Base-by-base conservation (phyloP, 2,113 vertebrate species). In the Dryoscopus gambensis region DNA sequence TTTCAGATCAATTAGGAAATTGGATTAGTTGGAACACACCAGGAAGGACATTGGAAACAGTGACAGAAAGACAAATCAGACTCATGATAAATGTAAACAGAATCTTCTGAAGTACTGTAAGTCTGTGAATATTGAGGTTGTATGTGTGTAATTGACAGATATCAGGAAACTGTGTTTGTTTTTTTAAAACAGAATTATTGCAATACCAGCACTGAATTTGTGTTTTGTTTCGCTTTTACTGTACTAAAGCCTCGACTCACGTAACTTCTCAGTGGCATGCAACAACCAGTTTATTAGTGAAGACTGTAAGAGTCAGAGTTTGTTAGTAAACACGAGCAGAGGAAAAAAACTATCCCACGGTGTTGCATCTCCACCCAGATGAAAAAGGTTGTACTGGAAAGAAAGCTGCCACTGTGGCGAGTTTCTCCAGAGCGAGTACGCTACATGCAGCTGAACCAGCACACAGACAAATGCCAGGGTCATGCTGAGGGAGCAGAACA, bases 1-100 rank as follows among this genome's bases (percentile, higher is more conserved):
- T 90, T 70, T 50, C 71, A 80, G 69, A 92, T 90, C 92, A 91
- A 49, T 82, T 63, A 81, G 78, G 75, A 95, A 93, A 96, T 60
- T 70, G 84, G 68, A 93, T 93, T 88, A 92, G 40, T 14, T 81
- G 64, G 75, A 88, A 88, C 46, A 83, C 37, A 31, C 49, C 25
- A 83, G 53, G 79, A 93, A 88, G 89, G 83, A 60, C 80, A 68
- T 0, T 68, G 70, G 57, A 79, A 93, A 87, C 50, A 49, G 24
- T 60, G 55, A 53, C 82, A 81, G 60, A 68, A 80, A 91, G 46
- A 42, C 70, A 83, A 75, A 86, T 75, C 40, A 78, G 35, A 56
- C 14, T 56, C 15, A 27, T 28, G 14, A 74, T 39, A 67, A 75
- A 89, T 5, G 37, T 64, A 73, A 85, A 69, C 31, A 84, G 19